Percentiles rank a stretch among this genome's conserved stretches.
These are phyloP conservation scores for Neotoma lepida DNA, from an alignment of 2,113 vertebrate genomes.

Conservation along the genomic window DNA sequence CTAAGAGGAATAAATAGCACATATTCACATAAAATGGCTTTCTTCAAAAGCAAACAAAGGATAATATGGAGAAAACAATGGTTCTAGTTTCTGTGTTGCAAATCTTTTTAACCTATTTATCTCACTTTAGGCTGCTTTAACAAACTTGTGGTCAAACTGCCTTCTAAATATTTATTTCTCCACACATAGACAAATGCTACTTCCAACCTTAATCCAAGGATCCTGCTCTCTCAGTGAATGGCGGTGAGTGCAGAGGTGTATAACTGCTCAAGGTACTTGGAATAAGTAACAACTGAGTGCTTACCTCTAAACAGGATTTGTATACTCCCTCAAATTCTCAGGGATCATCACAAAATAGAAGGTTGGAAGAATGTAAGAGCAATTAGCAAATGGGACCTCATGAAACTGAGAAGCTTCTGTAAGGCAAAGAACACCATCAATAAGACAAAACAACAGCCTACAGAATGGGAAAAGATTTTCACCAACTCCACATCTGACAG, in stretches of 20 bases:
- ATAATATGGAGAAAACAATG: not conserved
- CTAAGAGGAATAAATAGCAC: not conserved
- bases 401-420: no score
- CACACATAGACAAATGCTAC: not conserved
- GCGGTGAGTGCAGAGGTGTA: no score
- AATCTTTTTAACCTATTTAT: not conserved
- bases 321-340: not conserved
- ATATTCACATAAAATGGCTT: not conserved
- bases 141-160: not conserved
- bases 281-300: not conserved
- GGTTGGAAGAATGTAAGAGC: not conserved
- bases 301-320: not conserved
- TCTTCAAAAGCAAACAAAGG: slow-evolving; percentile 17
- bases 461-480: no score
- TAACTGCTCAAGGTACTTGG: not conserved
- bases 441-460: no score
- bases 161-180: not conserved
- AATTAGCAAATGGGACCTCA: no score
- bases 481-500: no score
- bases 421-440: no score
- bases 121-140: not conserved
- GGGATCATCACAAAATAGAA: not conserved
- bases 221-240: not conserved
- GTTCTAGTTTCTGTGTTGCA: not conserved
- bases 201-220: not conserved